phyloP scores from a whole-genome alignment of 2,888 invertebrate genomes.

The Epistrophe grossulariae region DNA sequence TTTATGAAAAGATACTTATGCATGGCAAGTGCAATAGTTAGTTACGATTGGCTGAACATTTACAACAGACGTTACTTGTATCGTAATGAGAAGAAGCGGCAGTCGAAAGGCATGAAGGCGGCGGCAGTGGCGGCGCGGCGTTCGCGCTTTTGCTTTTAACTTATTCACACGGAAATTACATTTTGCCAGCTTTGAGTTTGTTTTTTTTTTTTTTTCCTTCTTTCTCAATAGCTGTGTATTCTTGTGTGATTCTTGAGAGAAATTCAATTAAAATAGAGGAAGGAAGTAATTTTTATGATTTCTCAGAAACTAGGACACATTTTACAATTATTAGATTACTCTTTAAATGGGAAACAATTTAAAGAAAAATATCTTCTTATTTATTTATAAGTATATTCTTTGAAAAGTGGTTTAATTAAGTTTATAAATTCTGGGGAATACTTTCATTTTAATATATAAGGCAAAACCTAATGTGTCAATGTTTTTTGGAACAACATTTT shows the following conservation, averaged over 20 bases:
- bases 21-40: slow-evolving; percentile 50
- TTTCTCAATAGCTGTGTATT: not conserved
- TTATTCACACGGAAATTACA: slow-evolving; percentile 65
- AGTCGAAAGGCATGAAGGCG: not conserved
- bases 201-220: not conserved
- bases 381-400: too few relatives aligned
- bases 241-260: not conserved
- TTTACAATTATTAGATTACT: not conserved
- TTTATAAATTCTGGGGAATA: too few relatives aligned
- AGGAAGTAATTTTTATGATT: slow-evolving; percentile 62
- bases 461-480: too few relatives aligned
- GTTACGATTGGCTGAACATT: slow-evolving; percentile 58
- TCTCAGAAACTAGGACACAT: slow-evolving; percentile 33
- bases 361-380: too few relatives aligned
- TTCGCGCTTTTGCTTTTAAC: slow-evolving; percentile 33
- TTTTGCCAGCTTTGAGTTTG: slow-evolving; percentile 34
- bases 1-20: slow-evolving; percentile 31
- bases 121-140: not conserved
- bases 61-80: slow-evolving; percentile 41
- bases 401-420: too few relatives aligned
- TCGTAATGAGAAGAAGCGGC: slow-evolving; percentile 10
- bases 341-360: too few relatives aligned
- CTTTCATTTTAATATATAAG: too few relatives aligned
- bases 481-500: too few relatives aligned
- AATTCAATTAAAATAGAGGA: slow-evolving; percentile 51